Evolutionary conservation across 2,113 vertebrate species (phyloP).

Genomic region (Riparia riparia): DNA sequence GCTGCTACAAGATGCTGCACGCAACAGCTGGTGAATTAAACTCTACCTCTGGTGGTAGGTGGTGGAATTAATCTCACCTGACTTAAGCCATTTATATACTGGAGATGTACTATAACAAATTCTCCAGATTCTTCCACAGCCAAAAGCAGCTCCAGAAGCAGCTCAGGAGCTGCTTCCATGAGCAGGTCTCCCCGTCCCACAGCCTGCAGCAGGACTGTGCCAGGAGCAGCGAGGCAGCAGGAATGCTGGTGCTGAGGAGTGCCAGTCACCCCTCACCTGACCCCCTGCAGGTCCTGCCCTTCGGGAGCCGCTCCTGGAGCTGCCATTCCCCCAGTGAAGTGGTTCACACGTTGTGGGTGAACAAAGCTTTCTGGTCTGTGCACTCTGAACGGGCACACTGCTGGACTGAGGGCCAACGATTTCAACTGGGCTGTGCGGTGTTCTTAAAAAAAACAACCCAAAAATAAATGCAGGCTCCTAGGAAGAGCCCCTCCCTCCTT

Average conservation of each 20-base stretch:
- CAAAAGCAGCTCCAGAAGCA: neutral
- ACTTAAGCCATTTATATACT: neutral
- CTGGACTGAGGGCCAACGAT: neutral
- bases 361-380: neutral
- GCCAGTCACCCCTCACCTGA: neutral
- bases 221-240: neutral
- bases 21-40: neutral
- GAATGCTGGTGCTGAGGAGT: neutral
- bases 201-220: neutral
- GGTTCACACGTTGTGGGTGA: neutral
- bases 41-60: neutral
- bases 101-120: neutral
- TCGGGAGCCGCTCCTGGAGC: neutral
- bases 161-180: neutral
- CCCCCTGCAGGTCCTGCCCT: neutral
- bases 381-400: neutral
- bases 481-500: neutral
- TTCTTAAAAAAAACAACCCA: neutral
- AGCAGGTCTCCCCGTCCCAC: neutral
- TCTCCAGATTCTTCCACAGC: neutral
- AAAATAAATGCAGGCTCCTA: neutral
- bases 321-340: neutral
- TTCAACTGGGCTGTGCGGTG: neutral
- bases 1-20: neutral
- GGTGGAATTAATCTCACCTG: neutral